Base-by-base conservation (phyloP, 1,140 invertebrate species). In the Bombus balteatus region DNA sequence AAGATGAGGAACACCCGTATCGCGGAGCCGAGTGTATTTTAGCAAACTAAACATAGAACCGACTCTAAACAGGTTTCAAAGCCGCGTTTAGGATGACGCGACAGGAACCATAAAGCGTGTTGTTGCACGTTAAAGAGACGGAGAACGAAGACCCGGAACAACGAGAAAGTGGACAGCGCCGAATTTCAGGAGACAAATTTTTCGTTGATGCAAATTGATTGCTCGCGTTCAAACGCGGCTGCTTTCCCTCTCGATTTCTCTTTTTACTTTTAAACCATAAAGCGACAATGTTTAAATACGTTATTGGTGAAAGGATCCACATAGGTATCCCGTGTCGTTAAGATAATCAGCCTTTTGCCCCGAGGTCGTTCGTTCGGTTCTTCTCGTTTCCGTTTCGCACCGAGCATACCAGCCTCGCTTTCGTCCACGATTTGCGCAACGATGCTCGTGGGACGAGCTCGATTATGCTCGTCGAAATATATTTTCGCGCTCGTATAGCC, bases 211-310 rank as follows among this genome's bases (percentile, higher is more conserved):
- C 80, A 78, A 90, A 82, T 88, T 77, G 74, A 72, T 83, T 77
- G 73, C 62, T 74, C 65, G 73, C 37, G 70, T 74, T 32, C 65
- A 57, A 66, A 32, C 88, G 34, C 77, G 34, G 6, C 53, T 53
- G 83, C 89, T 90, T 90, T 90, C 89, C 87, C 89, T 90, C 70
- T 90, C 83, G 89, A 90, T 90, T 90, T 90, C 89, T 88, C 89
- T 88, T 88, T 83, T 88, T 90, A 78, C 53, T 86, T 88, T 90
- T 83, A 71, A 82, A 80, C 71, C 66, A 76, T 88, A 76, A 86
- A 79, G 43, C 83, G 83, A 90, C 83, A 81, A 90, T 89, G 80
- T 88, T 88, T 83, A 90, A 90, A 90, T 90, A 83, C 85, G 66
- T 89, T 83, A 88, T 88, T n/a, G 83, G 83, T 88, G 89, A 90